Percentiles rank a stretch among this genome's conserved stretches.
Conservation (phyloP, 2,888 invertebrate species). For the Vannuccia rotundouncinata region DNA sequence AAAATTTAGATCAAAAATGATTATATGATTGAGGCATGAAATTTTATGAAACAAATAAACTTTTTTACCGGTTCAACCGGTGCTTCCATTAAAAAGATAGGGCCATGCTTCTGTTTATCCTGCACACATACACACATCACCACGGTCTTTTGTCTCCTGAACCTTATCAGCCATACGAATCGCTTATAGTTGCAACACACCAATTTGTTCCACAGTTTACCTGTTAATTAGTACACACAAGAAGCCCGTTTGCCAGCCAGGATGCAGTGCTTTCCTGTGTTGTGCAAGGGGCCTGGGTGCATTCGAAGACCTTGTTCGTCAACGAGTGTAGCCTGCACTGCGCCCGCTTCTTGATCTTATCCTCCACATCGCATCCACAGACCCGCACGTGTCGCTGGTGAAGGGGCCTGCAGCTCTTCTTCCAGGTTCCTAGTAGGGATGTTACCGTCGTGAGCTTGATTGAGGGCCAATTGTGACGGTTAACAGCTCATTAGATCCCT, state of each 20-base stretch:
- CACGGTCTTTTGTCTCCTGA: too few species aligned
- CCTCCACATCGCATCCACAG: not conserved
- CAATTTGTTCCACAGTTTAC: not conserved
- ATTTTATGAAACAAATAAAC: too few species aligned
- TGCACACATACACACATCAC: too few species aligned
- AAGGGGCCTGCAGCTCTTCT: not conserved
- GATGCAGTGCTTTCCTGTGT: not conserved
- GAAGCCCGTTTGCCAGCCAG: not conserved
- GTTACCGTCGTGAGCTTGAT: not conserved
- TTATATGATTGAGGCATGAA: too few species aligned
- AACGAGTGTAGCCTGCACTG: not conserved
- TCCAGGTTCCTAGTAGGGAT: not conserved
- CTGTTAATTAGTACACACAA: not conserved
- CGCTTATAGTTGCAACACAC: not conserved
- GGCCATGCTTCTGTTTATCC: too few species aligned
- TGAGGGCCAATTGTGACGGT: not conserved
- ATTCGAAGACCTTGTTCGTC: too few species aligned
- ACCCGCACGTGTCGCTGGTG: not conserved
- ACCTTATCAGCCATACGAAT: not conserved
- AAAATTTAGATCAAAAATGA: too few species aligned
- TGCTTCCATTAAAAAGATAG: too few species aligned
- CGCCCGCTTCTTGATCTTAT: conserved; percentile 2
- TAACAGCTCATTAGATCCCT: conserved; percentile 13
- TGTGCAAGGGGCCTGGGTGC: too few species aligned
- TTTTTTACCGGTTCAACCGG: too few species aligned